A percentile compares a stretch with the other conserved stretches of the same genome.
Conservation (phyloP, 2,888 invertebrate genomes). For the Parapristionchus giblindavisi region DNA sequence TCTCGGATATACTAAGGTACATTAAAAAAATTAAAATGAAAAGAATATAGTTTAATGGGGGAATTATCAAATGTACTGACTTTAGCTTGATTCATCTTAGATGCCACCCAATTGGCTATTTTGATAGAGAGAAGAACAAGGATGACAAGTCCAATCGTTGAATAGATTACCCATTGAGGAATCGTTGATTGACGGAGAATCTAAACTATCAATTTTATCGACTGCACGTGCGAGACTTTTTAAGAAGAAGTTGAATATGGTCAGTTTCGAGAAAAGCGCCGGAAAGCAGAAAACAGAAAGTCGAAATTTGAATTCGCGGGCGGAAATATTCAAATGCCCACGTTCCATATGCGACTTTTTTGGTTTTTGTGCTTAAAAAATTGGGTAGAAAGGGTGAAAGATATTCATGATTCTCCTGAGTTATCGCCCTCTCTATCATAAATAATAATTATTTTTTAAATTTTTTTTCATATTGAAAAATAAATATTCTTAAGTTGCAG, state of each 20-base stretch:
- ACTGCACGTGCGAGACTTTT: not conserved
- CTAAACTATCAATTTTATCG: not conserved
- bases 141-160: conserved; percentile 5
- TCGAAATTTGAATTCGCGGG: not conserved
- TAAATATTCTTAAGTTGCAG: too few relatives aligned
- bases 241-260: not conserved
- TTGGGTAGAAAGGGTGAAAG: too few relatives aligned
- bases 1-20: not conserved
- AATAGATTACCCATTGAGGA: conserved; percentile 34
- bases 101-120: conserved; percentile 28
- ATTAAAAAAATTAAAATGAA: not conserved
- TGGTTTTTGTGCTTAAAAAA: too few relatives aligned
- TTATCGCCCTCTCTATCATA: too few relatives aligned
- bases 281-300: not conserved
- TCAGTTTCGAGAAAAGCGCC: not conserved
- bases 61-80: not conserved
- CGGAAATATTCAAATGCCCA: too few relatives aligned
- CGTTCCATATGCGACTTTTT: too few relatives aligned
- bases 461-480: too few relatives aligned
- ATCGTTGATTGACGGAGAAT: conserved; percentile 19
- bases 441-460: too few relatives aligned
- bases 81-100: conserved; percentile 20
- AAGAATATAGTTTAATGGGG: not conserved
- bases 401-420: too few relatives aligned
- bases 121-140: conserved; percentile 27